Evolutionary conservation across 2,797 vertebrate species (phyloP).

Genomic region (Aldrovandia affinis): DNA sequence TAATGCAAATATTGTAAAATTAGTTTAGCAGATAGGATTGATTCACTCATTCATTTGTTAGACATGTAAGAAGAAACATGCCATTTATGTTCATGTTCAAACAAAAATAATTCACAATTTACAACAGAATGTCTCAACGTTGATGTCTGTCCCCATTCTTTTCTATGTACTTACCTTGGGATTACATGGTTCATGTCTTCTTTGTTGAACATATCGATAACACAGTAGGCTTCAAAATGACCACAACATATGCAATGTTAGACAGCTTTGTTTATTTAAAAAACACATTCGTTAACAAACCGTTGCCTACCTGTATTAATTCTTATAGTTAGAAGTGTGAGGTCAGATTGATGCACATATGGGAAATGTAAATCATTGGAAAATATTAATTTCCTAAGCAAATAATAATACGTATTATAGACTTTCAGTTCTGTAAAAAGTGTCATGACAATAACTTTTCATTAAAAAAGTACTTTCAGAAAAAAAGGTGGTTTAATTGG

Average conservation of each 20-base stretch:
- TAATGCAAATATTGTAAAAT: no score
- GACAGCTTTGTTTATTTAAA: neutral
- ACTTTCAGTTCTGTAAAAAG: neutral
- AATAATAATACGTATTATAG: neutral
- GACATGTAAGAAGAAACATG: neutral
- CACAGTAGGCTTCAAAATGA: neutral
- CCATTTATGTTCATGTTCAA: no score
- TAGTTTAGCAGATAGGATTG: no score
- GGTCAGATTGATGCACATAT: no score
- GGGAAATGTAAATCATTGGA: neutral
- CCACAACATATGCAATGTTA: neutral
- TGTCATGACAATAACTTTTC: neutral
- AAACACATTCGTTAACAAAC: neutral
- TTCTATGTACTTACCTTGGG: neutral
- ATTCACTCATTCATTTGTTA: no score
- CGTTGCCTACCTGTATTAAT: neutral
- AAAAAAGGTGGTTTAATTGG: neutral
- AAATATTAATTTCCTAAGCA: neutral
- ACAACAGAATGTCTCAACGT: no score
- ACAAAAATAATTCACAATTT: no score
- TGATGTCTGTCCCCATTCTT: neutral
- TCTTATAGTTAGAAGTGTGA: no score
- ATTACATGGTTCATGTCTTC: neutral
- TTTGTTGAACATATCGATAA: neutral
- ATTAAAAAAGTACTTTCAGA: neutral